Conservation (phyloP, 2,888 invertebrate genomes). For the Dryococelus australis region DNA sequence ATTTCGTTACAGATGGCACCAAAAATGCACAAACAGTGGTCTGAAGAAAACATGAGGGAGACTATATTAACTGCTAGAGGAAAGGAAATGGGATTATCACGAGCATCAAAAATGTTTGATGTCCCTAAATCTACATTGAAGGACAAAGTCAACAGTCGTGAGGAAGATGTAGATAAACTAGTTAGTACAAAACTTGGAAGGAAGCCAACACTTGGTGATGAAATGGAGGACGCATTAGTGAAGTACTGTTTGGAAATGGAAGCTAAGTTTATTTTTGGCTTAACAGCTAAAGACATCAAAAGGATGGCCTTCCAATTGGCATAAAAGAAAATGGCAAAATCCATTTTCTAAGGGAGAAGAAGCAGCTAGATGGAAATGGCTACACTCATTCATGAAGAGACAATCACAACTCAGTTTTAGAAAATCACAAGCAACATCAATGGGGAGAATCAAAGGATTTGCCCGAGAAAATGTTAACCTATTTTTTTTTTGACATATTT, state of each 20-base stretch:
- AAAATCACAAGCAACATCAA: neutral
- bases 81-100: too few species aligned
- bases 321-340: neutral
- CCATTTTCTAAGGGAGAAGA: slow-evolving; percentile 23
- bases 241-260: slow-evolving; percentile 22
- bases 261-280: slow-evolving; percentile 28
- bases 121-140: too few species aligned
- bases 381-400: slow-evolving; percentile 9
- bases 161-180: too few species aligned
- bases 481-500: slow-evolving; percentile 17
- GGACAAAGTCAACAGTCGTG: too few species aligned
- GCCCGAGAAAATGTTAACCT: neutral
- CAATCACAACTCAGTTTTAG: slow-evolving; percentile 24
- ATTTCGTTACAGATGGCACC: neutral
- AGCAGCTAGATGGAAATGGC: slow-evolving; percentile 27
- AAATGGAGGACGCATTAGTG: slow-evolving; percentile 30
- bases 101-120: too few species aligned
- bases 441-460: neutral
- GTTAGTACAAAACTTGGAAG: too few species aligned
- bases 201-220: too few species aligned
- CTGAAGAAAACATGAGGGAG: slow-evolving; percentile 24
- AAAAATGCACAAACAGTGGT: slow-evolving; percentile 5
- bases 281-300: slow-evolving; percentile 30
- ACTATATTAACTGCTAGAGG: too few species aligned
- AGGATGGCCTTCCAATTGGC: slow-evolving; percentile 23